Evolutionary conservation across 2,113 vertebrate genomes (phyloP), one percentile per base, ranked within the genome.

Genomic region (Cyprinus carpio): DNA sequence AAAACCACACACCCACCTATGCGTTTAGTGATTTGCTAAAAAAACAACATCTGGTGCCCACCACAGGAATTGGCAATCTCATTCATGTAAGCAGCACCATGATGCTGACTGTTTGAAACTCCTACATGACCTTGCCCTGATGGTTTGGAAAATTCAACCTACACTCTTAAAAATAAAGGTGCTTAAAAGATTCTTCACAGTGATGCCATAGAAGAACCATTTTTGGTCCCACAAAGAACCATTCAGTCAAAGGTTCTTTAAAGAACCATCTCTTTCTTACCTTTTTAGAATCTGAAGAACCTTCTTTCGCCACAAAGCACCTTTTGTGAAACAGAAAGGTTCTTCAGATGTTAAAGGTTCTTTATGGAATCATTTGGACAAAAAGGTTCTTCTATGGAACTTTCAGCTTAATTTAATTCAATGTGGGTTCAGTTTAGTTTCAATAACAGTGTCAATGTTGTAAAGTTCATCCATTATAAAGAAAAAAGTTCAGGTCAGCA

Each of bases 1-100:
- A 0, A 60, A 5, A 60, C 76, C 54, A 2, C 54, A n/a, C 51
- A 8, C 76, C 51, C 76, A 78, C 27, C 75, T 77, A 1, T 60
- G 23, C 76, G 23, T 25, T 60, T 5, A 60, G 54, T 37, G 76
- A 78, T 31, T 37, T 23, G 54, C 23, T 58, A 20, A 78, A 58
- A 58, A 40, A 60, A 78, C 76, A 60, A 40, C 76, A 78, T 37
- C 76, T 37, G 27, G 15, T n/a, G 51, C 29, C 51, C 51, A 58
- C 75, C 27, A 20, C 75, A 77, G 51, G 49, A 56, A 77, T 58
- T 7, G 51, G 10, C 27, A 16, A 11, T 46, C 71, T 46, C 51
- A 77, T 56, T 23, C 49, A 12, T 31, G 75, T 1, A 6, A 56
- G 27, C 20, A 20, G 18, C 31, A 37, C 7, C 67, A 11, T 37